A percentile compares a stretch with the other conserved stretches of the same genome.
phyloP scores from a whole-genome alignment of 1,140 invertebrate genomes.

The Mamestra configurata region DNA sequence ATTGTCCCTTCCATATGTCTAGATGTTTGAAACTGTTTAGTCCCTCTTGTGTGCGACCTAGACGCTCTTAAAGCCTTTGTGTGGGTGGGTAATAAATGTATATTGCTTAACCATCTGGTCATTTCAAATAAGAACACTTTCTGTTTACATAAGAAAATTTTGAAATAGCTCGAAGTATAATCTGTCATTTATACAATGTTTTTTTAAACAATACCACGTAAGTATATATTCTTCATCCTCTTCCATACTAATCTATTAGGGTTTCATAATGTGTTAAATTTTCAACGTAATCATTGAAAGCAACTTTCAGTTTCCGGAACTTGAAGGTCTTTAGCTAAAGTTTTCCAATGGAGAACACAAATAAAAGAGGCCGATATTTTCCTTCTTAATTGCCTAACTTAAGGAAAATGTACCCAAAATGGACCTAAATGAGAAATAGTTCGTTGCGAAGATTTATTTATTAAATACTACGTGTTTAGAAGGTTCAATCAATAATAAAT shows the following conservation, averaged over 20 bases:
- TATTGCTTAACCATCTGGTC: neutral
- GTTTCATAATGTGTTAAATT: neutral
- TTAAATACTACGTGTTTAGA: neutral
- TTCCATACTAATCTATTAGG: too few relatives aligned
- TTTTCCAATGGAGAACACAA: conserved; percentile 16
- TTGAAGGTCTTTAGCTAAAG: conserved; percentile 22
- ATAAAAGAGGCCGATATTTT: conserved; percentile 32
- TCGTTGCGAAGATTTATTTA: neutral
- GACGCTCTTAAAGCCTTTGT: neutral
- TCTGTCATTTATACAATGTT: too few relatives aligned
- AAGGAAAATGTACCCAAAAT: conserved; percentile 7
- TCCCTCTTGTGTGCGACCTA: neutral
- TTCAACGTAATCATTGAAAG: neutral
- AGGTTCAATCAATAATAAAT: neutral
- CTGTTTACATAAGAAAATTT: too few relatives aligned
- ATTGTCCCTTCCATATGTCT: neutral
- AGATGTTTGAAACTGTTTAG: neutral
- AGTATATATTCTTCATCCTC: too few relatives aligned
- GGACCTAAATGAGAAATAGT: conserved; percentile 26
- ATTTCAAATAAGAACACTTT: neutral
- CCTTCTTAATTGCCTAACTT: conserved; percentile 17
- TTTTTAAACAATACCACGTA: too few relatives aligned
- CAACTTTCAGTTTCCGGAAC: conserved; percentile 1
- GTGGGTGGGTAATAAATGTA: too few relatives aligned
- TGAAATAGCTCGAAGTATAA: too few relatives aligned